Conservation (phyloP, 2,113 vertebrate genomes). For the Terrapene triunguis region DNA sequence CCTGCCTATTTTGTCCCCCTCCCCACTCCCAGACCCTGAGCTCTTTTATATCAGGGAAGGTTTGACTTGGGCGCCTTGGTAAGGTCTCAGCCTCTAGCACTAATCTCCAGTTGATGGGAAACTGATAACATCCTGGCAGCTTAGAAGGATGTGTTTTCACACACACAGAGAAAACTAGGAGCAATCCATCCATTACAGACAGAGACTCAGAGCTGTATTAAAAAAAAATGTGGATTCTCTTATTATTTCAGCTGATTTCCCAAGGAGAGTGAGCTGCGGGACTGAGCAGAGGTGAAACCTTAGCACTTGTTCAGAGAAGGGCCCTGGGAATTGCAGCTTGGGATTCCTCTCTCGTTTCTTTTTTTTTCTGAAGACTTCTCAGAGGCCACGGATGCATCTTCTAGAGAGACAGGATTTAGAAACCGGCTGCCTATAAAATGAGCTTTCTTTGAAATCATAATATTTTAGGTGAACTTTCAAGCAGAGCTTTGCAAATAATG, state of each 20-base stretch:
- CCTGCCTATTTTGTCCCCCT: background rate
- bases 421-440: background rate
- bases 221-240: conserved; percentile 16
- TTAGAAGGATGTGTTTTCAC: conserved; percentile 50
- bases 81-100: background rate
- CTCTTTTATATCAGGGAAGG: conserved; percentile 15
- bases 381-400: background rate
- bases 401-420: background rate
- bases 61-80: conserved; percentile 1
- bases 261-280: background rate
- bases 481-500: background rate
- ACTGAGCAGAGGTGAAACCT: background rate
- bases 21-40: background rate
- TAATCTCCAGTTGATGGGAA: conserved; percentile 30
- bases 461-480: background rate
- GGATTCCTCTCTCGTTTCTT: background rate
- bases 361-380: background rate
- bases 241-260: background rate
- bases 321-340: background rate
- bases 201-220: conserved; percentile 27
- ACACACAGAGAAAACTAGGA: conserved; percentile 20
- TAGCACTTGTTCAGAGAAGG: background rate
- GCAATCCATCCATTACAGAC: conserved; percentile 30
- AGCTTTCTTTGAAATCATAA: background rate
- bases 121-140: conserved; percentile 35